Conservation (phyloP, 1,140 invertebrate species). For the Stegodyphus dumicola region DNA sequence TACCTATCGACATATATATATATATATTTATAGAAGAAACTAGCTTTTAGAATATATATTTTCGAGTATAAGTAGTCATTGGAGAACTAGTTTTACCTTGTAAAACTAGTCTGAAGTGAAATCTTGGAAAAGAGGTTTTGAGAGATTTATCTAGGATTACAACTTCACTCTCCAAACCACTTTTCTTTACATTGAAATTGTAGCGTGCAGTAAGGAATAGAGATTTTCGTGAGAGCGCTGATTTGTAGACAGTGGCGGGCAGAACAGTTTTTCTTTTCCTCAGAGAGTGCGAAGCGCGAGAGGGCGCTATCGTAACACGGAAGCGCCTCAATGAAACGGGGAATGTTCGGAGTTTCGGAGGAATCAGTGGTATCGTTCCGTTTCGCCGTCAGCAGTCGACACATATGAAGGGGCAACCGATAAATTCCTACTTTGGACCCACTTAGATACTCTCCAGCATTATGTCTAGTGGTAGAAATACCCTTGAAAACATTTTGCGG, state of each 20-base stretch:
- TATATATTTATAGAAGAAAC: too few relatives aligned
- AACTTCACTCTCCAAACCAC: too few relatives aligned
- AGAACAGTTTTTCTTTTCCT: neutral
- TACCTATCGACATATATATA: too few relatives aligned
- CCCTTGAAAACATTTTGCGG: neutral
- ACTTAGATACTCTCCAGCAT: neutral
- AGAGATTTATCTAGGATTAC: too few relatives aligned
- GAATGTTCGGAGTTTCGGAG: neutral
- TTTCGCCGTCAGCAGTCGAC: neutral
- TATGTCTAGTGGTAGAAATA: neutral
- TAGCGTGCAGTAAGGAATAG: too few relatives aligned
- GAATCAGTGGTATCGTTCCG: neutral
- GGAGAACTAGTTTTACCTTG: too few relatives aligned
- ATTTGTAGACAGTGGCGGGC: neutral
- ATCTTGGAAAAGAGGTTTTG: too few relatives aligned
- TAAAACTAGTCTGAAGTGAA: too few relatives aligned
- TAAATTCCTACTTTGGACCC: neutral
- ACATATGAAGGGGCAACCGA: neutral
- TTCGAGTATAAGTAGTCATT: too few relatives aligned
- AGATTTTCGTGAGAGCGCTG: too few relatives aligned
- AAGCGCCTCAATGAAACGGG: neutral
- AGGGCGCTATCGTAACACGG: slow-evolving; percentile 1
- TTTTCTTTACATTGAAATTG: too few relatives aligned
- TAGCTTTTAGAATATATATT: too few relatives aligned
- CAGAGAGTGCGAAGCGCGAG: neutral